Evolutionary conservation across 2,113 vertebrate species (phyloP).

Genomic region (Nothobranchius furzeri): DNA sequence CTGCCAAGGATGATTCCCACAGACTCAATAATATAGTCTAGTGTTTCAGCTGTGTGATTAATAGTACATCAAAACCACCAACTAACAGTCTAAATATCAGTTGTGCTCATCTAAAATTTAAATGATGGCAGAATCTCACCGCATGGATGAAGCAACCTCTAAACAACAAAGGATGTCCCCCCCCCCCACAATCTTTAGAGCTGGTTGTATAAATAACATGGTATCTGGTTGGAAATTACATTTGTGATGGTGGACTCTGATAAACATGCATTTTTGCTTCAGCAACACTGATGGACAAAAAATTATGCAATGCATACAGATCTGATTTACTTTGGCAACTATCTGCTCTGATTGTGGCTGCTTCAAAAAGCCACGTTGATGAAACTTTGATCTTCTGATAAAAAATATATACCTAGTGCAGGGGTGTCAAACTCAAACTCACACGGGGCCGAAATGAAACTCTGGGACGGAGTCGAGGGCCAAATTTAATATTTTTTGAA

Average conservation of each 20-base stretch:
- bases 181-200: no score
- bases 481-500: no score
- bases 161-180: background rate
- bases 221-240: background rate
- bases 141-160: background rate
- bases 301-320: background rate
- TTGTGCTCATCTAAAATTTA: background rate
- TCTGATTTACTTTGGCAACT: background rate
- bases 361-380: background rate
- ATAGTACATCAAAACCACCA: slow-evolving; percentile 1
- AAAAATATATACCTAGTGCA: background rate
- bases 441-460: no score
- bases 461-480: no score
- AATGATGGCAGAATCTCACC: background rate
- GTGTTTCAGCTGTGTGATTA: slow-evolving; percentile 20
- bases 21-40: slow-evolving; percentile 21
- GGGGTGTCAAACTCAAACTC: no score
- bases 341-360: background rate
- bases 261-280: background rate
- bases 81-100: slow-evolving; percentile 1
- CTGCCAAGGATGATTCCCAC: slow-evolving; percentile 30
- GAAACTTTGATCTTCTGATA: background rate
- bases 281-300: background rate
- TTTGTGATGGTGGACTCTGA: background rate
- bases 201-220: background rate